A percentile compares a stretch with the other conserved stretches of the same genome.
phyloP scores from a whole-genome alignment of 2,888 invertebrate genomes.

The Hylaea fasciaria region DNA sequence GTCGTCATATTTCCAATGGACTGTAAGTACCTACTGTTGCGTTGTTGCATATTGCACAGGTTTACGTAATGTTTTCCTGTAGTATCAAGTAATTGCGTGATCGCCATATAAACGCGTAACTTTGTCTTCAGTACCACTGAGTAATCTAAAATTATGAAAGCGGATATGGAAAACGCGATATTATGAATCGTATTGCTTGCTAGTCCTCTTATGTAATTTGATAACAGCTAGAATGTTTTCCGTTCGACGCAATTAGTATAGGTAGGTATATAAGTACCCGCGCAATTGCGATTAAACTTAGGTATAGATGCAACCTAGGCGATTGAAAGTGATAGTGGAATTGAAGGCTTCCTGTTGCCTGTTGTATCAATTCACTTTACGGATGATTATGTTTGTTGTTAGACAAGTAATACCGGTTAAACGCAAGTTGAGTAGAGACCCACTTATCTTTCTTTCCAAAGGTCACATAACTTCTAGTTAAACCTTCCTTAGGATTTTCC shows the following conservation, averaged over 20 bases:
- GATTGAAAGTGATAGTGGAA: constrained; percentile 30
- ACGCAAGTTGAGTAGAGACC: constrained; percentile 4
- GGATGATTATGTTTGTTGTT: too few species aligned
- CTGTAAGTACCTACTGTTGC: constrained; percentile 73
- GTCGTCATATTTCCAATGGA: constrained; percentile 88
- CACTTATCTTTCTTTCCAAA: constrained; percentile 2
- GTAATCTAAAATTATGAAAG: constrained; percentile 53
- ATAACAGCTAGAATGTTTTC: constrained; percentile 33
- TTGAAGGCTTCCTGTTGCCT: too few species aligned
- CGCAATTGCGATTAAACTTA: constrained; percentile 31
- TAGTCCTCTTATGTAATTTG: constrained; percentile 49
- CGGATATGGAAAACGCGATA: constrained; percentile 51
- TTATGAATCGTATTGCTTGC: constrained; percentile 52
- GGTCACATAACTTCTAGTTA: background rate
- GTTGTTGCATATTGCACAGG: constrained; percentile 11
- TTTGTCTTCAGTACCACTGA: constrained; percentile 49
- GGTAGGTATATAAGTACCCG: too few species aligned
- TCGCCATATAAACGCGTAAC: constrained; percentile 44
- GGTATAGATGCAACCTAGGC: constrained; percentile 32
- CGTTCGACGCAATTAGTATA: constrained; percentile 24
- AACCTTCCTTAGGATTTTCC: constrained; percentile 14
- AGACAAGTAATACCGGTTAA: background rate
- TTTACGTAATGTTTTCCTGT: constrained; percentile 52
- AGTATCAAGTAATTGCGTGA: constrained; percentile 48
- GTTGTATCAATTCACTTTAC: too few species aligned